Base-by-base conservation (phyloP, 2,797 vertebrate genomes). In the Pangasius larnaudii region DNA sequence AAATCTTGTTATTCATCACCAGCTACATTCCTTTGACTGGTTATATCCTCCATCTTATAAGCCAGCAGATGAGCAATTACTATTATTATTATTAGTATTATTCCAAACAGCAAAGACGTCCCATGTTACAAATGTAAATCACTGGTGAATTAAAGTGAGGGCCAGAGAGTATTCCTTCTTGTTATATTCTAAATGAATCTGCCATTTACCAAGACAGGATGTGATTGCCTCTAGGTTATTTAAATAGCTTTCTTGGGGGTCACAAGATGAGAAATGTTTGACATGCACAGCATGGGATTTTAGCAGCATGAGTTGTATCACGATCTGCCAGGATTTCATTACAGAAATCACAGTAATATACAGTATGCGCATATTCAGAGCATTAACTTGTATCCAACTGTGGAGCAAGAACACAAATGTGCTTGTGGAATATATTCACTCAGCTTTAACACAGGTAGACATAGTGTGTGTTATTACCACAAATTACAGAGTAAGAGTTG, bases 61-160 rank as follows among this genome's bases (percentile, higher is more conserved):
- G 86, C 92, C 88, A 92, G 89, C 69, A 93, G 93, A 93, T 58
- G 91, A 85, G 81, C 87, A 91, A 91, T 93, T 93, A 92, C 89
- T 92, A 86, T 94, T 91, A 95, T 94, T 92, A 92, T 93, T 93
- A 92, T 90, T 92, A 85, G 94, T 92, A 95, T 94, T 93, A 92
- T 92, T 86, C 78, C 92, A 85, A 90, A 84, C 27, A 56, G 39
- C 86, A 93, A 93, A 92, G 93, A 92, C 83, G 92, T 90, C 86
- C 71, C 69, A 84, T 18, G 91, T 93, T 87, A 63, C 33, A 91
- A 33, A 88, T 56, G 88, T 88, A 5, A 49, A 46, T 86, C 78
- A 49, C 27, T 46, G n/a, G n/a, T 16, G 46, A 56, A 77, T 91
- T 61, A 72, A 89, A 91, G 19, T 71, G 79, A 56, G 90, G 61